Evolutionary conservation across 2,113 vertebrate genomes (phyloP), one percentile per base, ranked within the genome.

Genomic region (Strix uralensis): DNA sequence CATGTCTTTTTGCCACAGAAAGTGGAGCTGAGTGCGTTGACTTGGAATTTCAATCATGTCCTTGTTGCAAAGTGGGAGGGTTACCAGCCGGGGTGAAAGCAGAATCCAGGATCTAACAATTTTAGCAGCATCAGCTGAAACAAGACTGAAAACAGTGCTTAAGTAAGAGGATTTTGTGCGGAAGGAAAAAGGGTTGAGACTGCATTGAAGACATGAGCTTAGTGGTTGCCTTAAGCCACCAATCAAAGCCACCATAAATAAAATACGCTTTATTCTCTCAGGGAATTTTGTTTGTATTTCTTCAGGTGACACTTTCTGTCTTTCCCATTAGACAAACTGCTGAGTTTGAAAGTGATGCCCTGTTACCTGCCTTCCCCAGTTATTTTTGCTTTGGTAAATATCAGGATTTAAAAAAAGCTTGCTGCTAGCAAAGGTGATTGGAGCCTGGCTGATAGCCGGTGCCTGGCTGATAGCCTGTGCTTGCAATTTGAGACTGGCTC

Each of bases 41-140:
- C 66, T 95, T 88, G 93, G 58, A 75, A 88, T 95, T 94, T 52
- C 87, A 87, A 4, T 92, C 91, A 75, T 9, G 44, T 89, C 94
- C 91, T 89, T 75, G 59, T 89, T 92, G 81, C 77, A 49, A 29
- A 94, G 88, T 62, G 83, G 86, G 81, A 91, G 80, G 32, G 62
- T 66, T 69, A 46, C 5, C 26, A 94, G 91, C 30, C 73, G 44
- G 73, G 58, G 66, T 73, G 84, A 91, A 82, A 95, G 91, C 92
- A 81, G 90, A 95, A 90, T 78, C 66, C 78, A 38, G 61, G 73
- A 85, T 47, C 81, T 85, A 44, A 69, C 54, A 13, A 54, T 92
- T 94, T 89, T 55, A 92, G 92, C 91, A 95, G 49, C 71, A 87
- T 91, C 94, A 95, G 94, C 95, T 82, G 69, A 82, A 88, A 72